Evolutionary conservation across 2,797 vertebrate species (phyloP), one percentile per base, ranked within the genome.

Genomic region (Tarsius wallacei): DNA sequence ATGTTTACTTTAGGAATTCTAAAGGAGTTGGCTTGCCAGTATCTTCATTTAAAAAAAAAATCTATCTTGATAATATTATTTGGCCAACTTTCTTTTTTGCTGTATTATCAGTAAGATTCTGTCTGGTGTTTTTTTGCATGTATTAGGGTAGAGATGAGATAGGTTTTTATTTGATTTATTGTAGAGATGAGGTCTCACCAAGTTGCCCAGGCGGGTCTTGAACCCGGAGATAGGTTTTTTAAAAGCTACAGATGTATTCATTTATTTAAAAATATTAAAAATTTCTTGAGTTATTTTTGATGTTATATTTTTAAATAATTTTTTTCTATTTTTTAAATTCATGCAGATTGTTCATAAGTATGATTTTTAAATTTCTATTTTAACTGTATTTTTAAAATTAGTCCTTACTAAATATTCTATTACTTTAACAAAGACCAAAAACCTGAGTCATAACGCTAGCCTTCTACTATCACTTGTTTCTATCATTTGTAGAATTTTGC

Each of bases 51-150:
- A n/a, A 66, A 64, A 33, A n/a, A 68, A 68, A 8, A 21, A 63
- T 42, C 55, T 8, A 59, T 63, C 24, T 68, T 66, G 47, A 31
- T 47, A 47, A 31, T 47, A 47, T 22, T 83, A 87, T 21, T 73
- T 89, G 21, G 22, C 11, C 80, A 51, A n/a, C 21, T 22, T 77
- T 68, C 55, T 16, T 2, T 5, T 81, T 64, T 83, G 57, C 22
- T 83, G 11, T 36, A 86, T 10, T 80, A 14, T 42, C 12, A 96
- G 7, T 73, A 90, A 92, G 94, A 91, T 49, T 96, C 63, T 73
- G 16, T n/a, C 59, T 33, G 49, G 31, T 90, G 16, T 77, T 61
- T 80, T 31, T 61, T 49, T 73, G 42, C 59, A 16, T 77, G 26
- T 64, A 80, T 49, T 53, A 36, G 16, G 36, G 3, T 88, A 78